phyloP scores from a whole-genome alignment of 2,113 vertebrate species.

The Cololabis saira region DNA sequence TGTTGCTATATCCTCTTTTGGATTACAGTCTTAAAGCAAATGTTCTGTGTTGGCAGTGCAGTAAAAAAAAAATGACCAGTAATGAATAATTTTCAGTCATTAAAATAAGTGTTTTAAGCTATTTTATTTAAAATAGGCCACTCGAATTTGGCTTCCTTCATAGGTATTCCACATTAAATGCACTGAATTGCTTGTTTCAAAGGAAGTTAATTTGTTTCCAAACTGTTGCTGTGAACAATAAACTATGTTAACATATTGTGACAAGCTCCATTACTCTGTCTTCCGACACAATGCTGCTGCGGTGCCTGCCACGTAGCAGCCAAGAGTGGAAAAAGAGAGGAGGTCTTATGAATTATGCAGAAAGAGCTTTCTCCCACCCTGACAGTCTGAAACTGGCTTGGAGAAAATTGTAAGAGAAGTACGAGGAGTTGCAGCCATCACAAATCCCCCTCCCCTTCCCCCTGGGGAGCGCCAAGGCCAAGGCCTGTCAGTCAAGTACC shows the following conservation, averaged over 20 bases:
- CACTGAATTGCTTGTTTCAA: constrained; percentile 40
- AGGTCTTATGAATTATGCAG: constrained; percentile 81
- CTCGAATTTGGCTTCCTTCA: constrained; percentile 29
- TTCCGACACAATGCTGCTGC: constrained; percentile 67
- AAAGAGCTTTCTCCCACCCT: constrained; percentile 71
- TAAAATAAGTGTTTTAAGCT: constrained; percentile 6
- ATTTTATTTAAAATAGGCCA: constrained; percentile 28
- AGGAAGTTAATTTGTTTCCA: constrained; percentile 68
- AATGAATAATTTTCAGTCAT: constrained; percentile 27
- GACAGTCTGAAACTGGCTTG: constrained; percentile 72
- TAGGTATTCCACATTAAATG: constrained; percentile 34
- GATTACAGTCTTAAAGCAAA: constrained; percentile 18
- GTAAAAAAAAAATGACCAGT: constrained; percentile 12
- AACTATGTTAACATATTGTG: constrained; percentile 73
- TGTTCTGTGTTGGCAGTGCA: constrained; percentile 13
- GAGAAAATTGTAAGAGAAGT: constrained; percentile 80
- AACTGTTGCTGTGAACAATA: constrained; percentile 71
- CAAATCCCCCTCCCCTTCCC: constrained; percentile 71
- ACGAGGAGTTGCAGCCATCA: constrained; percentile 76
- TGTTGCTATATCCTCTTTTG: constrained; percentile 17
- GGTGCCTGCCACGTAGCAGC: constrained; percentile 61
- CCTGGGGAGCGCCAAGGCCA: constrained; percentile 73
- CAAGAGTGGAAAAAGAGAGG: constrained; percentile 64
- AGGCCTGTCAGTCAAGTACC: constrained; percentile 80
- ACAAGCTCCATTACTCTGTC: constrained; percentile 75